A percentile compares a stretch with the other conserved stretches of the same genome.
Evolutionary conservation across 2,888 invertebrate genomes (phyloP).

Genomic region (Ectemnius lituratus): DNA sequence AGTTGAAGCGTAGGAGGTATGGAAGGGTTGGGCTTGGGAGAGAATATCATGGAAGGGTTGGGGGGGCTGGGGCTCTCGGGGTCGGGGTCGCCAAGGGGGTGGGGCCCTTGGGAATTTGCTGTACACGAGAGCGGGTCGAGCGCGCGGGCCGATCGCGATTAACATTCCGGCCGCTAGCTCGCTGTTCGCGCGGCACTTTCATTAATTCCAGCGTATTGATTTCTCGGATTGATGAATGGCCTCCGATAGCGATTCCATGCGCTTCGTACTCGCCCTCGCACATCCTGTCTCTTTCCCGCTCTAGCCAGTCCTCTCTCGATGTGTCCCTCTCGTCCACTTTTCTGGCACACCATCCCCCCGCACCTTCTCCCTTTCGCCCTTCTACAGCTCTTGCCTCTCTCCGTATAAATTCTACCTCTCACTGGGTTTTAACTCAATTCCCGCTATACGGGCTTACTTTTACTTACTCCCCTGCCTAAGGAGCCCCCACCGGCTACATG

Average conservation of each 20-base stretch:
- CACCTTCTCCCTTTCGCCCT: not conserved
- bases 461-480: conserved; percentile 40
- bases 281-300: conserved; percentile 29
- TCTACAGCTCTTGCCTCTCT: conserved; percentile 30
- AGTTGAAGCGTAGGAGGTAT: conserved; percentile 26
- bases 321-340: not conserved
- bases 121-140: conserved; percentile 73
- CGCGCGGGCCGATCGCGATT: conserved; percentile 77
- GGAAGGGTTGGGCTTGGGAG: conserved; percentile 28
- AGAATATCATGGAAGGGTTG: conserved; percentile 46
- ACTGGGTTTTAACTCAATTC: conserved; percentile 67
- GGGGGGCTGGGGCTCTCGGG: conserved; percentile 42
- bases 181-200: conserved; percentile 78
- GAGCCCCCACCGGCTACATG: not conserved
- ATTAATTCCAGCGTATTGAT: conserved; percentile 79
- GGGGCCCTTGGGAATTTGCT: conserved; percentile 72
- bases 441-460: conserved; percentile 52
- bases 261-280: conserved; percentile 60
- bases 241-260: conserved; percentile 77
- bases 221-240: conserved; percentile 78
- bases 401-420: conserved; percentile 63
- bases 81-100: conserved; percentile 58
- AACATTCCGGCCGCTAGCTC: conserved; percentile 78
- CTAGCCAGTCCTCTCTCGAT: conserved; percentile 28
- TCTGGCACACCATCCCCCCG: not conserved